Evolutionary conservation across 2,888 invertebrate genomes (phyloP).

Genomic region (Hanleya hanleyi): DNA sequence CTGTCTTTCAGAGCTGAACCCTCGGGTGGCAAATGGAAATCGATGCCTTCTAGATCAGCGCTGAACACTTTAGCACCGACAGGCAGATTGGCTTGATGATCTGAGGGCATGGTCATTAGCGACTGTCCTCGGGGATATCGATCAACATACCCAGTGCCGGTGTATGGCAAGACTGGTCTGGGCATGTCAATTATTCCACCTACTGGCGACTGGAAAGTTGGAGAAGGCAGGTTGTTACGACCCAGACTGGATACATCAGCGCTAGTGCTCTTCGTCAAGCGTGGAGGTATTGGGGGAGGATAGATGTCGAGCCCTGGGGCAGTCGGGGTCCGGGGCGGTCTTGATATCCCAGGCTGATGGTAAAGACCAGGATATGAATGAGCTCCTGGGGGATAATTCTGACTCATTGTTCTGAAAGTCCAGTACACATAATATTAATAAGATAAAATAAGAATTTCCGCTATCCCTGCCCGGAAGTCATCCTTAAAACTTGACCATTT

Average conservation of each 20-base stretch:
- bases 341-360: too few relatives aligned
- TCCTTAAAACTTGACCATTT: too few relatives aligned
- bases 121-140: neutral
- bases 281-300: neutral
- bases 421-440: too few relatives aligned
- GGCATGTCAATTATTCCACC: too few relatives aligned
- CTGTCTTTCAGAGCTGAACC: neutral
- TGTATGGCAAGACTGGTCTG: neutral
- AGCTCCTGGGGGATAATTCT: too few relatives aligned
- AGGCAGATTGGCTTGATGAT: too few relatives aligned
- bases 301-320: too few relatives aligned
- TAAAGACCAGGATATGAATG: too few relatives aligned
- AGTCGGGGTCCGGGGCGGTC: neutral
- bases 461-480: too few relatives aligned
- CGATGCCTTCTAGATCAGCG: slow-evolving; percentile 55
- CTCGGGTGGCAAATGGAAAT: slow-evolving; percentile 37
- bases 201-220: neutral
- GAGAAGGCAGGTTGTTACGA: neutral
- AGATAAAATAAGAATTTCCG: too few relatives aligned
- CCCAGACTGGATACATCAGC: neutral
- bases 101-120: neutral
- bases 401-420: too few relatives aligned
- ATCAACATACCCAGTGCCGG: neutral
- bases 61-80: slow-evolving; percentile 20
- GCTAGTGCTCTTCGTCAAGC: neutral